Evolutionary conservation across 35 echinoderm and acorn worm genomes (phyloP), one percentile per base, ranked within the genome.

Genomic region (Ophioderma brevispina): DNA sequence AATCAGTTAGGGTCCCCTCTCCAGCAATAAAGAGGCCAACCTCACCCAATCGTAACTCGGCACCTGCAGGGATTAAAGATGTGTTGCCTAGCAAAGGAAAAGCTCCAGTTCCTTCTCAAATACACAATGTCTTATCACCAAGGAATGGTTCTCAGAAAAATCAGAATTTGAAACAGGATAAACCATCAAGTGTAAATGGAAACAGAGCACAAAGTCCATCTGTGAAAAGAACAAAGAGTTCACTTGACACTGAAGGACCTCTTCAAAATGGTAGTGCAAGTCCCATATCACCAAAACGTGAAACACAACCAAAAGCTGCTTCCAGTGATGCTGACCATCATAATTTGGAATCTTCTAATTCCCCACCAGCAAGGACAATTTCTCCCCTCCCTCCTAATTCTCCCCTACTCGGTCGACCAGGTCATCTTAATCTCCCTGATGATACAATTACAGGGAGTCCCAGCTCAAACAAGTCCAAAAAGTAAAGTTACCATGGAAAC

Each of bases 401-500:
- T 33, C 83, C 43, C 0, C 14, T 63, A n/a, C 30, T 78, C 0
- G 50, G 50, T 55, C 38, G 85, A 41, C 64, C 36, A 4, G 55
- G 49, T 30, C 37, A 31, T 34, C 25, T 49, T 1, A 75, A 78
- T 11, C 82, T 91, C 30, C 90, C 90, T 10, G 82, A 91, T 49
- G 52, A 75, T 76, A 55, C 82, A 0, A 75, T 82, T 18, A 84
- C 82, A 49, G 40, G 52, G 0, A 50, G 79, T 78, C 80, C 89
- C 64, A 30, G 82, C 75, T 37, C 38, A 21, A 84, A 37, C 36
- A 76, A 55, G 35, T 50, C 76, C 5, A 91, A 85, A 59, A 37
- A 76, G 32, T 91, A 81, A 33, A 91, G 80, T 79, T 91, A 34
- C 90, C 82, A 1, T 91, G 90, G 91, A 80, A 76, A 37, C 80